Conservation (phyloP, 92 coral and sea anemone genomes). For the Palythoa grandiflora region DNA sequence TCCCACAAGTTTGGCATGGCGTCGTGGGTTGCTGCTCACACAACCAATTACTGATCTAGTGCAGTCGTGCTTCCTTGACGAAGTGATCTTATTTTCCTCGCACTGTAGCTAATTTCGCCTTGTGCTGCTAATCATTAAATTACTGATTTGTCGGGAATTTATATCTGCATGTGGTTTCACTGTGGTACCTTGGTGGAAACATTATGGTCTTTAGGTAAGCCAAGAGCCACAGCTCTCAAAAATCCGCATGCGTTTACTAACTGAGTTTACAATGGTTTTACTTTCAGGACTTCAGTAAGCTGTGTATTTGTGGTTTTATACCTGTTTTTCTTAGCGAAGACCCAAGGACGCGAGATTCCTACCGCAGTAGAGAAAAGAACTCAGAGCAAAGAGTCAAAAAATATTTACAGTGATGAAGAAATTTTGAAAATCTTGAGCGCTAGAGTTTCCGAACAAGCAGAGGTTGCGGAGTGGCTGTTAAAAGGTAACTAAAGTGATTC, state of each 20-base stretch:
- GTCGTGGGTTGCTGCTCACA: not conserved
- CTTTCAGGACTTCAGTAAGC: constrained; percentile 28
- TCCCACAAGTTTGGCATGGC: not conserved
- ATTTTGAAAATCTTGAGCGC: not conserved
- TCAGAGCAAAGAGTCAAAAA: not conserved
- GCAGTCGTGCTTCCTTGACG: not conserved
- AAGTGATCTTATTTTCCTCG: no score
- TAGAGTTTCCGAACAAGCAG: not conserved
- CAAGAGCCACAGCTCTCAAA: not conserved
- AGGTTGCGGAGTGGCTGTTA: not conserved
- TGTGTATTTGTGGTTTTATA: not conserved
- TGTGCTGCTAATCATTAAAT: not conserved
- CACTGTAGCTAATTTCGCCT: no score
- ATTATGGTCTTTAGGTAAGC: constrained; percentile 27
- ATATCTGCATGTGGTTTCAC: constrained; percentile 3
- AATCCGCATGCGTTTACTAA: not conserved
- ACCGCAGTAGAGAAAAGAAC: not conserved
- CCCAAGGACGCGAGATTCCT: not conserved
- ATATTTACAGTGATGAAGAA: not conserved
- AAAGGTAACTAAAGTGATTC: not conserved
- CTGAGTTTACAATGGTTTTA: not conserved
- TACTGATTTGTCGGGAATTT: constrained; percentile 1
- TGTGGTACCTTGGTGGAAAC: not conserved
- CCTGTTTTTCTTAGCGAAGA: constrained; percentile 23
- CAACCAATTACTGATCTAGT: not conserved